Conservation (phyloP, 53 echinoderm and acorn worm genomes). For the Antedon mediterranea region DNA sequence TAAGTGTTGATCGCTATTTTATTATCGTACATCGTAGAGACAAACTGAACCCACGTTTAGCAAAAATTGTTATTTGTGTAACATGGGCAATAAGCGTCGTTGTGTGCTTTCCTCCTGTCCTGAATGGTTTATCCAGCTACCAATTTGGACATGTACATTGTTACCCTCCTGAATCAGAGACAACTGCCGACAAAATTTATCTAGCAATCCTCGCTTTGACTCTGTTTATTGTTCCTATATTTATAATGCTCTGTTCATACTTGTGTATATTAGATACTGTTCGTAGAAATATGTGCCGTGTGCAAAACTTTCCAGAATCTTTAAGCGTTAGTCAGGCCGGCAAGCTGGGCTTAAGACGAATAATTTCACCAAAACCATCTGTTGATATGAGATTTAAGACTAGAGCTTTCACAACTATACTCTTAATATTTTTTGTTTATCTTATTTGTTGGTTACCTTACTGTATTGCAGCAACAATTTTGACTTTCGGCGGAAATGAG, state of each 20-base stretch:
- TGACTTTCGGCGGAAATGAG: constrained; percentile 14
- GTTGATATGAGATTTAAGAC: constrained; percentile 99
- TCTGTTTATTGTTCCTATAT: constrained; percentile 73
- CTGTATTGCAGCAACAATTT: constrained; percentile 35
- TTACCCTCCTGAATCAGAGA: constrained; percentile 18
- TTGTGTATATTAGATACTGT: constrained; percentile 93
- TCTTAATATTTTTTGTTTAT: constrained; percentile 80
- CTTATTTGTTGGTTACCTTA: constrained; percentile 92
- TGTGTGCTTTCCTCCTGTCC: constrained; percentile 63
- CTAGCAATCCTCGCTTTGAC: constrained; percentile 40
- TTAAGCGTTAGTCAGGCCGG: constrained; percentile 95
- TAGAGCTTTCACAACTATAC: constrained; percentile 92
- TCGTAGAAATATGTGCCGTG: constrained; percentile 72
- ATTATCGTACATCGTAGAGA: constrained; percentile 94
- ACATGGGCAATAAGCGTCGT: constrained; percentile 76
- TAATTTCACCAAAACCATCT: constrained; percentile 18
- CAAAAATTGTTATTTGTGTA: constrained; percentile 67
- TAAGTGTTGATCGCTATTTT: constrained; percentile 90
- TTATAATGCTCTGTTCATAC: constrained; percentile 83
- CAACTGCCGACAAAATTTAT: constrained; percentile 33
- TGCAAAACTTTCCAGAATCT: constrained; percentile 83
- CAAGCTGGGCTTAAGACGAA: constrained; percentile 77
- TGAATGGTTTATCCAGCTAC: constrained; percentile 39
- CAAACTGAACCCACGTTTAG: constrained; percentile 75
- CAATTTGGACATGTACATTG: constrained; percentile 56